These are phyloP conservation scores for Eristalis arbustorum DNA, from an alignment of 2,888 invertebrate species.

Conservation along the genomic window DNA sequence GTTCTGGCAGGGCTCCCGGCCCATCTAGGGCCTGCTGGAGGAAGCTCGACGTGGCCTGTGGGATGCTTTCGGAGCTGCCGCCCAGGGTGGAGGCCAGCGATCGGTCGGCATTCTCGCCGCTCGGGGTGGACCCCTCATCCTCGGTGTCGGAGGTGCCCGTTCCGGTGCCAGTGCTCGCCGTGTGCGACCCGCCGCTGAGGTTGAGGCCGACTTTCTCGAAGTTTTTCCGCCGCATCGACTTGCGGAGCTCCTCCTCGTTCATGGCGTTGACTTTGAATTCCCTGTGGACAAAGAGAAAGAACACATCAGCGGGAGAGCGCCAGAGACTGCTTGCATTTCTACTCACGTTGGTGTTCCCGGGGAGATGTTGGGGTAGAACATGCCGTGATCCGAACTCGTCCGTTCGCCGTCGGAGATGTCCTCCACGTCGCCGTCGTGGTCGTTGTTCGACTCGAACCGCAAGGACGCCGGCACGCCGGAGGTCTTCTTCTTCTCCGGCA, in stretches of 20 bases:
- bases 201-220: slow-evolving; percentile 82
- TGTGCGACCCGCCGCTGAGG: slow-evolving; percentile 79
- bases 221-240: slow-evolving; percentile 86
- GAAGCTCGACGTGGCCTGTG: slow-evolving; percentile 77
- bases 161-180: slow-evolving; percentile 81
- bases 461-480: slow-evolving; percentile 57
- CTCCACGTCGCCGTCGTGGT: slow-evolving; percentile 92
- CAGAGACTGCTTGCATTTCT: neutral
- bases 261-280: slow-evolving; percentile 94
- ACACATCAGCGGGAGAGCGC: neutral
- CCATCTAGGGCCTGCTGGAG: slow-evolving; percentile 80
- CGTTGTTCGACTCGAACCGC: slow-evolving; percentile 85
- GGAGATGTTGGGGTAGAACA: slow-evolving; percentile 85
- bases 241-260: slow-evolving; percentile 91
- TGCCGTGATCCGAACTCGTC: slow-evolving; percentile 87
- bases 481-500: slow-evolving; percentile 78
- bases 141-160: slow-evolving; percentile 89
- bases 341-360: slow-evolving; percentile 80
- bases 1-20: slow-evolving; percentile 77
- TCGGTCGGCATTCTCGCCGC: slow-evolving; percentile 89
- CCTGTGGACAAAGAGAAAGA: slow-evolving; percentile 79
- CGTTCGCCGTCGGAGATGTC: slow-evolving; percentile 92
- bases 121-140: slow-evolving; percentile 89
- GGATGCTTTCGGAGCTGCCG: slow-evolving; percentile 85
- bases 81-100: slow-evolving; percentile 85